Base-by-base conservation (phyloP, 2,113 vertebrate species). In the Zootoca vivipara region DNA sequence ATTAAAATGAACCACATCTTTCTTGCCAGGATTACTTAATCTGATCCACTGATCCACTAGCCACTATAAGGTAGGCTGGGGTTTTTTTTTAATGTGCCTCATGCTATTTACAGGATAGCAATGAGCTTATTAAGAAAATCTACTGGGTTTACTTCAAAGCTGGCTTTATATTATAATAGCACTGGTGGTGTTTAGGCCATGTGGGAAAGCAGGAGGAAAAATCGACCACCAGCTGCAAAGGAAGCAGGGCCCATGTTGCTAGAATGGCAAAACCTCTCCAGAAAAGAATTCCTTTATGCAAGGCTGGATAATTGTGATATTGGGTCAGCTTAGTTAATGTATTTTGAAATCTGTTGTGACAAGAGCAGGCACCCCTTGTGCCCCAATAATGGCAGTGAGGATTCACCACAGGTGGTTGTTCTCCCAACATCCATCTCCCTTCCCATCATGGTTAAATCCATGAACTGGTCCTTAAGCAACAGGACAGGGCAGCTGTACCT, bases 101-200 rank as follows among this genome's bases (percentile, higher is more conserved):
- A 69, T 1, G 0, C 83, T 95, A 93, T 93, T 94, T 94, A 91
- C 91, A 93, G 89, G 35, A 84, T 0, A 18, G 85, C 87, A 90
- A 89, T 40, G 77, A 89, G 92, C 89, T 92, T 65, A 92, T 86
- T 87, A 90, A 83, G 89, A 91, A 93, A 93, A 86, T 93, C 86
- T 65, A 86, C 26, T 7, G 22, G 2, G 81, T 82, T 94, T 82
- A 87, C 92, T 95, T 90, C 92, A 91, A 94, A 93, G 81, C 58
- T 85, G 81, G 74, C 69, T 95, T 93, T 93, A 92, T 83, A 86
- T 82, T 85, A 78, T 78, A 91, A 83, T 12, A 91, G 88, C 35
- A 0, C 58, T 82, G 78, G 85, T 80, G 92, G 78, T 28, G 28
- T 87, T 92, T 93, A 87, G 88, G 91, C 88, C 92, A 90, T 62